phyloP scores from a whole-genome alignment of 2,113 vertebrate genomes.

The Ctenomys sociabilis region DNA sequence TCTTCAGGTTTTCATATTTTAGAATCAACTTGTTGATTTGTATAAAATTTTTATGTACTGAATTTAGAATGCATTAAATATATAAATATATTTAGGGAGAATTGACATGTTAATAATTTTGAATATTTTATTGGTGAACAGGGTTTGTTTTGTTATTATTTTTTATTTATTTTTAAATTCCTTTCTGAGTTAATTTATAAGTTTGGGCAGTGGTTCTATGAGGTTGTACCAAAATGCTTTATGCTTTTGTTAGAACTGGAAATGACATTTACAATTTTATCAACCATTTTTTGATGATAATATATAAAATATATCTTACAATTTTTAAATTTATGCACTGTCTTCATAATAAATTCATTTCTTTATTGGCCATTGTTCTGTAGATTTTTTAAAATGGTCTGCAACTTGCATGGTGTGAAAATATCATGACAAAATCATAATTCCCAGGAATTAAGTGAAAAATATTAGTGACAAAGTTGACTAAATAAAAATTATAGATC shows the following conservation, averaged over 20 bases:
- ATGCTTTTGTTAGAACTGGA: neutral
- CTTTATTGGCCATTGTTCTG: neutral
- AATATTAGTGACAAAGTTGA: neutral
- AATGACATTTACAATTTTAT: neutral
- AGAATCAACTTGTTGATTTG: neutral
- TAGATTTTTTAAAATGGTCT: neutral
- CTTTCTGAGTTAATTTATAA: neutral
- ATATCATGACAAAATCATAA: neutral
- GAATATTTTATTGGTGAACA: neutral
- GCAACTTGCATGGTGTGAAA: neutral
- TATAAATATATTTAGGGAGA: neutral
- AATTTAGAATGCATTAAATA: neutral
- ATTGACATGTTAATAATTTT: neutral
- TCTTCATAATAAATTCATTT: neutral
- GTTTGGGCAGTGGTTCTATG: neutral
- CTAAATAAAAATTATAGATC: neutral
- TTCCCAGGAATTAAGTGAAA: slow-evolving; percentile 5
- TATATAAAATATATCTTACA: neutral
- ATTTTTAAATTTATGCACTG: neutral
- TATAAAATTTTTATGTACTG: neutral
- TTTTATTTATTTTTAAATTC: neutral
- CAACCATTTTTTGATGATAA: neutral
- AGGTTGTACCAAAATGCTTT: neutral
- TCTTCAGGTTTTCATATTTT: slow-evolving; percentile 14
- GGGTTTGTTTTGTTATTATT: neutral